These are phyloP conservation scores for Pseudoips prasinana DNA, from an alignment of 2,888 invertebrate species.

Conservation along the genomic window DNA sequence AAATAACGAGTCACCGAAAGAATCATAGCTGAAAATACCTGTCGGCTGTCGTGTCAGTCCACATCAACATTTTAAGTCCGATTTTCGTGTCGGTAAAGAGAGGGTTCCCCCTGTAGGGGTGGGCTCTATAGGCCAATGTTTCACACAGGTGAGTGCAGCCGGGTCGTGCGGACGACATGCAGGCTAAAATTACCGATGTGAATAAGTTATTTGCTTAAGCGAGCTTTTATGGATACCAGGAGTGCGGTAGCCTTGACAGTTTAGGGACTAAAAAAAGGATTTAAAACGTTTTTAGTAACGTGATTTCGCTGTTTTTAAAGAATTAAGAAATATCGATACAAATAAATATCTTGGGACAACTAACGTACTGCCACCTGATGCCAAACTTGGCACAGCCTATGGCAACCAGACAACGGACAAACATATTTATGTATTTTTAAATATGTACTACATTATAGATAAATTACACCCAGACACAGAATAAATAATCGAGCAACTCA, in stretches of 20 bases:
- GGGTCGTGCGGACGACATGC: constrained; percentile 32
- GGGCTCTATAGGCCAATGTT: constrained; percentile 37
- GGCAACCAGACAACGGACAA: too few relatives aligned
- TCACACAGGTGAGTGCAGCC: constrained; percentile 49
- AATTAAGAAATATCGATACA: too few relatives aligned
- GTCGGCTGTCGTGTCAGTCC: constrained; percentile 20
- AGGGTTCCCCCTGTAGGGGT: not conserved
- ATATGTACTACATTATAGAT: too few relatives aligned
- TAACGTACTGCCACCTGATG: too few relatives aligned
- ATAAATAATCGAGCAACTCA: too few relatives aligned
- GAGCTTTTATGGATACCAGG: constrained; percentile 14
- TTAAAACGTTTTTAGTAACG: too few relatives aligned
- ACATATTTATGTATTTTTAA: too few relatives aligned
- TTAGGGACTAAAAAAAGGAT: not conserved
- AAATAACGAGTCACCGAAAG: constrained; percentile 19
- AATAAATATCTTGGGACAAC: too few relatives aligned
- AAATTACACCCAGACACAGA: too few relatives aligned
- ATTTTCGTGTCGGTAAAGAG: constrained; percentile 29
- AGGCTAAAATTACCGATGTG: constrained; percentile 32
- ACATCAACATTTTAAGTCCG: constrained; percentile 46
- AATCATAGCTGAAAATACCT: constrained; percentile 19
- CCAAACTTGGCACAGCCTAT: too few relatives aligned
- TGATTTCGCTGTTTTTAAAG: too few relatives aligned
- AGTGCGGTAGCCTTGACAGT: constrained; percentile 1
- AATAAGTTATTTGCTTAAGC: constrained; percentile 31